phyloP scores from a whole-genome alignment of 2,888 invertebrate genomes.

The Synanthedon myopaeformis region DNA sequence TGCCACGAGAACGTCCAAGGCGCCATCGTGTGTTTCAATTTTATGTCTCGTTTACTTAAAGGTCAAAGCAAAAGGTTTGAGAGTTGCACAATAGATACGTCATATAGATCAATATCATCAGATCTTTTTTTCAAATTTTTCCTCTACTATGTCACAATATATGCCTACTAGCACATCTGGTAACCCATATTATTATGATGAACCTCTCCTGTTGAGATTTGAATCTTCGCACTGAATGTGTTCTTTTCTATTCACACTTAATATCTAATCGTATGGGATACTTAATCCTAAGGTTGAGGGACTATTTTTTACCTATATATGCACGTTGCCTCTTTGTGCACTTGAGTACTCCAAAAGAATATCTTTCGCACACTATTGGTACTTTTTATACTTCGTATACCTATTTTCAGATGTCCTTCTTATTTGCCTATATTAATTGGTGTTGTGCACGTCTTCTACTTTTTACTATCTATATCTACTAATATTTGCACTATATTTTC shows the following conservation, averaged over 20 bases:
- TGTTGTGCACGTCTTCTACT: conserved; percentile 1
- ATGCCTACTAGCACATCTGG: conserved; percentile 13
- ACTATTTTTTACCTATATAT: conserved; percentile 6
- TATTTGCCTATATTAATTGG: conserved; percentile 9
- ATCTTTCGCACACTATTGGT: conserved; percentile 1
- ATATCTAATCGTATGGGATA: conserved; percentile 37
- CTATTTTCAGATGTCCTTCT: conserved; percentile 1
- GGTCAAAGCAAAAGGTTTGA: conserved; percentile 62
- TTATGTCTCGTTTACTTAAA: conserved; percentile 44
- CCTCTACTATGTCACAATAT: conserved; percentile 12
- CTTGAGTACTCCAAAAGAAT: background rate
- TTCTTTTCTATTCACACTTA: conserved; percentile 14
- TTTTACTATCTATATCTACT: background rate
- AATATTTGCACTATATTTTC: background rate
- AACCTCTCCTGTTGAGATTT: conserved; percentile 4
- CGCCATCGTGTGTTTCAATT: conserved; percentile 52
- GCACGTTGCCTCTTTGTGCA: conserved; percentile 22
- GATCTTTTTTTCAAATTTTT: background rate
- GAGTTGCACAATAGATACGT: conserved; percentile 38
- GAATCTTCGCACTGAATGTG: conserved; percentile 23
- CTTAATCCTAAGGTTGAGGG: conserved; percentile 17
- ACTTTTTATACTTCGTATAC: background rate
- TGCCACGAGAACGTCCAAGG: conserved; percentile 54
- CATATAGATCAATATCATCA: conserved; percentile 9
- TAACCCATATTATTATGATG: conserved; percentile 50